Base-by-base conservation (phyloP, 2,888 invertebrate species). In the Lasioglossum calceatum region DNA sequence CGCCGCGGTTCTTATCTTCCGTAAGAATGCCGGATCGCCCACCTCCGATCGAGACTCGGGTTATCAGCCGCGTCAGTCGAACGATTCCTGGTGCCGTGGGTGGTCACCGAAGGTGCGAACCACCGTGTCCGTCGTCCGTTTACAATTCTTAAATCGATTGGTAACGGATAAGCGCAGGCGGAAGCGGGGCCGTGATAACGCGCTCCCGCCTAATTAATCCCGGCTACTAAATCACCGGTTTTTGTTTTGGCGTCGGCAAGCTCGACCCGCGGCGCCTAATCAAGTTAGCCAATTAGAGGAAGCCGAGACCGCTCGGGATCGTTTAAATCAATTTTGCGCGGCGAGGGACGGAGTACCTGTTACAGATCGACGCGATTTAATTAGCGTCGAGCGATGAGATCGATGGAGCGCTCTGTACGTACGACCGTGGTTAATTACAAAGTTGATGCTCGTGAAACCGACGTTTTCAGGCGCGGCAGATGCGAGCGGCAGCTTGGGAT, bases 1-100 rank as follows among this genome's bases (percentile, higher is more conserved):
- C 70, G 70, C 64, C 5, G 75, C 72, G 10, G 81, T 89, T 91
- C 85, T 91, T 92, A 89, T 91, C 86, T 79, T 84, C 79, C 80
- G 85, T 84, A 73, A 54, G 77, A 79, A 72, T 77, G 61, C 82
- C 36, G 39, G 44, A n/a, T 50, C 88, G 88, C 91, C 88, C 89
- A 89, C 85, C 50, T 72, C 67, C 64, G 85, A 81, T 82, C 78
- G 67, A 58, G 71, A 27, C 50, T 70, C 16, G 64, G 74, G 27
- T 89, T 92, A 92, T 91, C 88, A 88, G 84, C 78, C 71, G 32
- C 64, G 64, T 16, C 7, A 2, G 71, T 32, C 32, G 74, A 84
- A 89, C 44, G 87, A 92, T 92, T 84, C 85, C 77, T 16, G 44
- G 44, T 81, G 54, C 81, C 85, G 85, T 86, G 85, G 86, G 87